Conservation (phyloP, 2,888 invertebrate species). For the Rhingia campestris region DNA sequence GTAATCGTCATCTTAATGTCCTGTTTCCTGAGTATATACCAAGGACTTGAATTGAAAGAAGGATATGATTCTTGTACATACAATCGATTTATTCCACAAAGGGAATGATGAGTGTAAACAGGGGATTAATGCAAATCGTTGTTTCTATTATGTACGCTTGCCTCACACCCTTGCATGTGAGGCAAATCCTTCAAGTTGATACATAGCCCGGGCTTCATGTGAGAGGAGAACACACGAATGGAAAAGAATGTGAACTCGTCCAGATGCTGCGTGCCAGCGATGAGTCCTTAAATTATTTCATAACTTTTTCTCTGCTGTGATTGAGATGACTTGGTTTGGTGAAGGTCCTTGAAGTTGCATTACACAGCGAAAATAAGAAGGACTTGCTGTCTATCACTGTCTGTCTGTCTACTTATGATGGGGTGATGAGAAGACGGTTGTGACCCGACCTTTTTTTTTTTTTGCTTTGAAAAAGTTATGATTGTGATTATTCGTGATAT, state of each 20-base stretch:
- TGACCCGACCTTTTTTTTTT: slow-evolving; percentile 35
- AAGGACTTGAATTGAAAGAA: slow-evolving; percentile 34
- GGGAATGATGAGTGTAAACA: slow-evolving; percentile 66
- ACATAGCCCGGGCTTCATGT: slow-evolving; percentile 10
- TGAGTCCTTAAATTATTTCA: slow-evolving; percentile 67
- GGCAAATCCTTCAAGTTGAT: slow-evolving; percentile 17
- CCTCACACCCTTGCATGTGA: slow-evolving; percentile 7
- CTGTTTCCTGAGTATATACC: slow-evolving; percentile 28
- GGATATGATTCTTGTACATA: slow-evolving; percentile 16
- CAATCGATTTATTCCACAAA: slow-evolving; percentile 16
- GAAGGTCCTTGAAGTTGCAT: slow-evolving; percentile 46
- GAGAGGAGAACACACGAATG: slow-evolving; percentile 29
- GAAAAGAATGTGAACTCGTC: slow-evolving; percentile 54
- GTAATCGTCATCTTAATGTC: slow-evolving; percentile 62
- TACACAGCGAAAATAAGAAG: slow-evolving; percentile 39
- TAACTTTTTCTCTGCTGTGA: slow-evolving; percentile 59
- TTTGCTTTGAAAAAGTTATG: slow-evolving; percentile 8
- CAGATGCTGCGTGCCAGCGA: slow-evolving; percentile 47
- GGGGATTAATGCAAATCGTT: slow-evolving; percentile 70
- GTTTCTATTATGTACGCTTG: slow-evolving; percentile 37
- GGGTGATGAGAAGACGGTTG: slow-evolving; percentile 13
- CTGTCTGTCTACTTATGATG: slow-evolving; percentile 26
- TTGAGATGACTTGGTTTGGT: slow-evolving; percentile 56
- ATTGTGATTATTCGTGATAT: slow-evolving; percentile 33
- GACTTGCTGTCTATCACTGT: slow-evolving; percentile 44